Evolutionary conservation across 2,888 invertebrate species (phyloP).

Genomic region (Acleris sparsana): DNA sequence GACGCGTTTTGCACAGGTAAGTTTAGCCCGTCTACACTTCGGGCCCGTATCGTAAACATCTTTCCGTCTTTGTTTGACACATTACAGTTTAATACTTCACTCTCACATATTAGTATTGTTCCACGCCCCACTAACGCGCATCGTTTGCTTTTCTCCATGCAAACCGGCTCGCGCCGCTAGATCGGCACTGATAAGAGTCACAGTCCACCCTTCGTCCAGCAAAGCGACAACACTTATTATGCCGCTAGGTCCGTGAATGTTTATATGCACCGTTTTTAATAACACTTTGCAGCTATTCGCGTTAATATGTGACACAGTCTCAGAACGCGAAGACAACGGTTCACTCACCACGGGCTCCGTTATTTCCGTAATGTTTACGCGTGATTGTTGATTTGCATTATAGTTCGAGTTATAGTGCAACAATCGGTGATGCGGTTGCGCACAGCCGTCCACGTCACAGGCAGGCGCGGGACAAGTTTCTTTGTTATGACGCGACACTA

Average conservation of each 20-base stretch:
- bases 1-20: slow-evolving; percentile 41
- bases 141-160: slow-evolving; percentile 34
- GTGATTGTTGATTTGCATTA: neutral
- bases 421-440: slow-evolving; percentile 37
- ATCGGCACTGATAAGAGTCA: slow-evolving; percentile 40
- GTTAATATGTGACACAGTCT: slow-evolving; percentile 21
- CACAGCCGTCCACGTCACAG: slow-evolving; percentile 37
- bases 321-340: neutral
- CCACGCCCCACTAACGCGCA: slow-evolving; percentile 44
- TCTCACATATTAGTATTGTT: slow-evolving; percentile 32
- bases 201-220: slow-evolving; percentile 45
- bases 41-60: slow-evolving; percentile 33
- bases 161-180: slow-evolving; percentile 39
- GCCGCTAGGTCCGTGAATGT: slow-evolving; percentile 41
- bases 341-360: neutral
- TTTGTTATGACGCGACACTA: slow-evolving; percentile 36
- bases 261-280: slow-evolving; percentile 40
- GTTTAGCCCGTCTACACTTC: slow-evolving; percentile 40
- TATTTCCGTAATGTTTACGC: slow-evolving; percentile 6
- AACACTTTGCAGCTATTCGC: slow-evolving; percentile 30
- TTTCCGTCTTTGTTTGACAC: slow-evolving; percentile 36
- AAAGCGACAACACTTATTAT: slow-evolving; percentile 38
- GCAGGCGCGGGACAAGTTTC: slow-evolving; percentile 34
- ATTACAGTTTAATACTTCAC: slow-evolving; percentile 33
- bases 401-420: slow-evolving; percentile 27